Evolutionary conservation across 2,797 vertebrate species (phyloP).

Genomic region (Bradypodion pumilum): DNA sequence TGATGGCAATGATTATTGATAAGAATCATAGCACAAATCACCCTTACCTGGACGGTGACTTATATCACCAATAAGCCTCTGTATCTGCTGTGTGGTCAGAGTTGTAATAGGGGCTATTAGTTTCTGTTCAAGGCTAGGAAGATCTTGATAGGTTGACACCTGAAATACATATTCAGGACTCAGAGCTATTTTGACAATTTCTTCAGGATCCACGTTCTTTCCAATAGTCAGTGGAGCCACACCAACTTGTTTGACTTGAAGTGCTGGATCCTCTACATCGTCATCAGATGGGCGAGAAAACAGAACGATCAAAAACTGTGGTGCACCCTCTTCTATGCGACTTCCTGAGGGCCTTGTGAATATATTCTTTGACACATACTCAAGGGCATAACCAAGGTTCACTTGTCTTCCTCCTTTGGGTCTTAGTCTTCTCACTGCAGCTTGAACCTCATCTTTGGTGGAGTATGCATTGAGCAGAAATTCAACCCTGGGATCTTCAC

Average conservation of each 20-base stretch:
- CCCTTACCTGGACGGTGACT: slow-evolving; percentile 55
- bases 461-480: slow-evolving; percentile 88
- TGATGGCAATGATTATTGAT: not conserved
- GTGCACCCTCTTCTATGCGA: slow-evolving; percentile 90
- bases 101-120: slow-evolving; percentile 84
- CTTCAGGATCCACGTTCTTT: slow-evolving; percentile 75
- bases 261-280: slow-evolving; percentile 81
- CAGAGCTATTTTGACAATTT: slow-evolving; percentile 85
- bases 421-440: slow-evolving; percentile 76
- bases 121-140: slow-evolving; percentile 84
- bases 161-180: slow-evolving; percentile 82
- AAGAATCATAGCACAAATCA: not conserved
- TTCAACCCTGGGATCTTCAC: slow-evolving; percentile 83
- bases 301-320: slow-evolving; percentile 92
- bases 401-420: slow-evolving; percentile 82
- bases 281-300: slow-evolving; percentile 86
- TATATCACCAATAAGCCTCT: slow-evolving; percentile 56
- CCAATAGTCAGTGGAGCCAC: slow-evolving; percentile 88
- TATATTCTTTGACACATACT: slow-evolving; percentile 87
- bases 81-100: slow-evolving; percentile 82
- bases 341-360: slow-evolving; percentile 91
- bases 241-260: slow-evolving; percentile 81
- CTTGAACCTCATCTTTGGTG: slow-evolving; percentile 86
- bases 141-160: slow-evolving; percentile 87
- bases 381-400: slow-evolving; percentile 87